Conservation (phyloP, 2,888 invertebrate genomes). For the Xestoiulus laeticollis region DNA sequence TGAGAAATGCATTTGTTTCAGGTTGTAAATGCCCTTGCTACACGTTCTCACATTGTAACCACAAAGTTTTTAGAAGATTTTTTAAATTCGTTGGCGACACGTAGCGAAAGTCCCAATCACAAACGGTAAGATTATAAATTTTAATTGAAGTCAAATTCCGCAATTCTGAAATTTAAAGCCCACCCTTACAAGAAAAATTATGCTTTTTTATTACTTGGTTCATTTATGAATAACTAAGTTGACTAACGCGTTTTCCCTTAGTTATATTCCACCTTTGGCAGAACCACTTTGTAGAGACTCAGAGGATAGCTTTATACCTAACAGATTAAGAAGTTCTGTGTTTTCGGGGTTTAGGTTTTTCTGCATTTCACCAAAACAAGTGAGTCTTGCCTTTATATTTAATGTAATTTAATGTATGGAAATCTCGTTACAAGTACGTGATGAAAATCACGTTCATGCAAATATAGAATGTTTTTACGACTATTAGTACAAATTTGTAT, state of each 20-base stretch:
- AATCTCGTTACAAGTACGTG: too few species aligned
- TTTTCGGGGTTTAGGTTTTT: background rate
- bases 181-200: too few species aligned
- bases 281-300: background rate
- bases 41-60: conserved; percentile 76
- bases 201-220: too few species aligned
- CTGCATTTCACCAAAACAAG: conserved; percentile 34
- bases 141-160: background rate
- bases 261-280: conserved; percentile 18
- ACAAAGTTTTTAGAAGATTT: conserved; percentile 74
- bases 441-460: too few species aligned
- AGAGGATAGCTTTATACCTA: background rate
- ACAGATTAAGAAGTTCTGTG: conserved; percentile 1
- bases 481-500: background rate
- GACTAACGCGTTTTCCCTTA: background rate
- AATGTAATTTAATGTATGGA: background rate
- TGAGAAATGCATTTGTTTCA: conserved; percentile 57
- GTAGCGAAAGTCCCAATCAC: conserved; percentile 69
- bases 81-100: conserved; percentile 67
- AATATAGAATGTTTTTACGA: background rate
- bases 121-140: conserved; percentile 56
- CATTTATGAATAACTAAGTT: background rate
- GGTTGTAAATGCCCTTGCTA: conserved; percentile 76
- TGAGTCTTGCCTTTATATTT: background rate
- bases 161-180: too few species aligned